Percentiles rank a stretch among this genome's conserved stretches.
phyloP scores from a whole-genome alignment of 2,888 invertebrate species.

The Steinernema carpocapsae region DNA sequence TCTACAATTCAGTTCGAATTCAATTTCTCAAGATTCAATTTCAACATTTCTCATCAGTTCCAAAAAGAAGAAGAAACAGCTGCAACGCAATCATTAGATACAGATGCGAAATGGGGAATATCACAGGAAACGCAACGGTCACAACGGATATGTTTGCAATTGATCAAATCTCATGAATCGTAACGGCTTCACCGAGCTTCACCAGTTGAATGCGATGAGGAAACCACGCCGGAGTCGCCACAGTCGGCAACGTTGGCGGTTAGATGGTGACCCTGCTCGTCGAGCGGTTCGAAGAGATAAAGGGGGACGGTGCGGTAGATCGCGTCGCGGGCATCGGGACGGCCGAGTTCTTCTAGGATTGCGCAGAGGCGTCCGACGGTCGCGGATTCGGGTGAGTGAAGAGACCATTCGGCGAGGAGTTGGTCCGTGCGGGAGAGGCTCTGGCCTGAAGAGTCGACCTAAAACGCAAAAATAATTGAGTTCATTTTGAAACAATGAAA shows the following conservation, averaged over 20 bases:
- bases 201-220: slow-evolving; percentile 14
- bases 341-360: slow-evolving; percentile 75
- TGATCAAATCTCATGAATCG: not conserved
- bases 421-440: slow-evolving; percentile 70
- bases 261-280: slow-evolving; percentile 26
- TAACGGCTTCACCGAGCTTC: slow-evolving; percentile 15
- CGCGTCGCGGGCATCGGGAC: slow-evolving; percentile 75
- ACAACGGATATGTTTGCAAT: not conserved
- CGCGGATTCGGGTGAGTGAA: slow-evolving; percentile 68
- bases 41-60: not conserved
- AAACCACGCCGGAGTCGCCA: slow-evolving; percentile 51
- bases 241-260: slow-evolving; percentile 39
- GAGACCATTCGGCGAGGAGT: slow-evolving; percentile 73
- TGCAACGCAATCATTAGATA: not conserved
- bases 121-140: not conserved
- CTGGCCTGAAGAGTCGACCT: slow-evolving; percentile 66
- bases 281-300: slow-evolving; percentile 65
- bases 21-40: not conserved
- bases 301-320: slow-evolving; percentile 74
- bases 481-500: not conserved
- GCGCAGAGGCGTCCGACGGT: slow-evolving; percentile 74
- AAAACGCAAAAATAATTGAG: not conserved
- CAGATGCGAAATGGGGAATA: slow-evolving; percentile 5
- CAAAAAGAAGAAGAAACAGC: too few species aligned
- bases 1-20: slow-evolving; percentile 7